Base-by-base conservation (phyloP, 2,888 invertebrate genomes). In the Chrysolina oricalcia region DNA sequence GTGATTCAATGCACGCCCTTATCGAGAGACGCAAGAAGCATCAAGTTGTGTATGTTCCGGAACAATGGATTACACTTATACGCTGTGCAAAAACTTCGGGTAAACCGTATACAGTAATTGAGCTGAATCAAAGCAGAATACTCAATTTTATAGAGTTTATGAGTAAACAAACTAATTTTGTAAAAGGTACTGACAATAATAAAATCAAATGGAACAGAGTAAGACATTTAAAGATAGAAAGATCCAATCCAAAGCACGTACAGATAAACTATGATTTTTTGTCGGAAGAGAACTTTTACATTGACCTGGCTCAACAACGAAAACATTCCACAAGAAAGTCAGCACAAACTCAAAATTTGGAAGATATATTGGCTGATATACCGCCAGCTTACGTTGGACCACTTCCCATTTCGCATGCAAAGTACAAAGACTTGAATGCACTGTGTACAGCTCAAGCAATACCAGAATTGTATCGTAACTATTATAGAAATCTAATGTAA, bases 311-410 rank as follows among this genome's bases (percentile, higher is more conserved):
- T 10, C 48, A 48, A 48, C 48, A 48, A 15, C 9, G 15, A n/a
- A 48, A 48, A 48, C 48, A 48, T 48, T 48, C 48, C 48, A 48
- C 48, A 48, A 48, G n/a, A 48, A 48, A 48, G 48, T 48, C 48
- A 48, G 48, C 48, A 48, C 11, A 50, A 50, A 50, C 48, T n/a
- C 48, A 50, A 17, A 50, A 50, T 17, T 17, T 15, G 15, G 48
- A 15, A 50, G 48, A 50, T 17, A 43, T 43, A 43, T 43, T 43
- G 43, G 43, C 43, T 43, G 10, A 43, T 43, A 50, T 50, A 50
- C 17, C 48, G 48, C 48, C 48, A 17, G 48, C 48, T 50, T 50
- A 50, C 48, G 13, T 9, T 50, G 48, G 48, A 17, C 17, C 17
- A 8, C 9, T 50, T n/a, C 17, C 17, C 48, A 50, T 50, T 50